Base-by-base conservation (phyloP, 2,888 invertebrate species). In the Julus scanicus region DNA sequence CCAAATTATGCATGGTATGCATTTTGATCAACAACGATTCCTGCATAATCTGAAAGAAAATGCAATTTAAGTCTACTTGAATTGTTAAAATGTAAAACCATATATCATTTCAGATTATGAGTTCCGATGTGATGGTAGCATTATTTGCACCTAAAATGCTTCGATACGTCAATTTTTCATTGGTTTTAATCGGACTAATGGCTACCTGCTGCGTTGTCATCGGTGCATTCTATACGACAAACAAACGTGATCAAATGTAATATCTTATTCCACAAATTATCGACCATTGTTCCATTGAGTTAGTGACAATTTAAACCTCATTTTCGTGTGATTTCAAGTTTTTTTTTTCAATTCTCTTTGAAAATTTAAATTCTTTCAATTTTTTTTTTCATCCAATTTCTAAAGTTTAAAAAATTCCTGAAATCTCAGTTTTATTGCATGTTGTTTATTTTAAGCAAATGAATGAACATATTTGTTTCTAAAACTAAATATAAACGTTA, bases 181-280 rank as follows among this genome's bases (percentile, higher is more conserved):
- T 71, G n/a, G 71, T 71, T 71, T 71, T 71, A 71, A 1, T 71
- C 9, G 71, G 71, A 71, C 2, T 29, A 29, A 71, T 71, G 71
- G 71, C 71, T 29, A 29, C 29, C 71, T 71, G 71, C 29, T 71
- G 29, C 9, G 11, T 71, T 71, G 9, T 71, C 29, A 29, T 71
- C 20, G 71, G 71, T 2, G 71, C 71, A 29, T 8, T 71, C 71
- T 71, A 71, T 29, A 3, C 71, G 20, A 20, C 71, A 11, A 8
- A 29, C n/a, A 71, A 71, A 71, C 71, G 71, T 29, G 71, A 71
- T 29, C 71, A 71, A 71, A 71, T 71, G 71, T 71, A 71, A 71
- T 29, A 20, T 71, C 2, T 11, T 71, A 29, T 71, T 71, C 8
- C 29, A 53, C 1, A 53, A 53, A 53, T 53, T 53, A 13, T 4